Evolutionary conservation across 2,888 invertebrate genomes (phyloP).

Genomic region (Stomorhina lunata): DNA sequence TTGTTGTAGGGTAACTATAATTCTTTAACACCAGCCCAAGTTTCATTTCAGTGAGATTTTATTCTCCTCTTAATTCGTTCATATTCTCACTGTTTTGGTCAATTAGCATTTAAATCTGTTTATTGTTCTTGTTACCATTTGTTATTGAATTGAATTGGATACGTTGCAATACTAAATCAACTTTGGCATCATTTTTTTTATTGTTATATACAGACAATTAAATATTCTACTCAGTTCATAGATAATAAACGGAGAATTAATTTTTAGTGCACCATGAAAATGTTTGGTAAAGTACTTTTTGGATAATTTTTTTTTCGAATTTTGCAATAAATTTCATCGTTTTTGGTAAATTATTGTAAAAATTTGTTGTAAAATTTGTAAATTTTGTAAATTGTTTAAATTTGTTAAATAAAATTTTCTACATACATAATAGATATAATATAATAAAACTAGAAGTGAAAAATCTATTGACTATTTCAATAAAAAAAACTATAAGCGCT

Average conservation of each 20-base stretch:
- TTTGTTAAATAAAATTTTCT: not conserved
- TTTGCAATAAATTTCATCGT: slow-evolving; percentile 2
- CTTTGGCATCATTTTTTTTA: slow-evolving; percentile 9
- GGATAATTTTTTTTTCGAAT: slow-evolving; percentile 10
- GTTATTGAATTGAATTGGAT: no score
- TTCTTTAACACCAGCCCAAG: no score
- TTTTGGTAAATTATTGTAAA: slow-evolving; percentile 4
- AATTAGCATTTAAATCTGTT: slow-evolving; percentile 33
- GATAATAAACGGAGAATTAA: not conserved
- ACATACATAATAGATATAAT: not conserved
- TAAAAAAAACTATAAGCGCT: not conserved
- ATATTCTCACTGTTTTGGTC: not conserved
- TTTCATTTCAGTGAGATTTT: no score
- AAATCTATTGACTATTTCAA: not conserved
- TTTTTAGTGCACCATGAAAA: slow-evolving; percentile 13
- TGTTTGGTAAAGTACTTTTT: not conserved
- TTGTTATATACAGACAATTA: not conserved
- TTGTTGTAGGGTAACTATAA: no score
- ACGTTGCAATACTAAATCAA: slow-evolving; percentile 34
- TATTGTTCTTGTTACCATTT: slow-evolving; percentile 47
- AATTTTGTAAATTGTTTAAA: not conserved
- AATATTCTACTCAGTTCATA: not conserved
- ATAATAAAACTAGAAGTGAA: not conserved
- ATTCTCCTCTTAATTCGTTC: not conserved
- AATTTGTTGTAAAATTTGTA: not conserved